Conservation (phyloP, 2,797 vertebrate genomes). For the Ptychadena robeensis region DNA sequence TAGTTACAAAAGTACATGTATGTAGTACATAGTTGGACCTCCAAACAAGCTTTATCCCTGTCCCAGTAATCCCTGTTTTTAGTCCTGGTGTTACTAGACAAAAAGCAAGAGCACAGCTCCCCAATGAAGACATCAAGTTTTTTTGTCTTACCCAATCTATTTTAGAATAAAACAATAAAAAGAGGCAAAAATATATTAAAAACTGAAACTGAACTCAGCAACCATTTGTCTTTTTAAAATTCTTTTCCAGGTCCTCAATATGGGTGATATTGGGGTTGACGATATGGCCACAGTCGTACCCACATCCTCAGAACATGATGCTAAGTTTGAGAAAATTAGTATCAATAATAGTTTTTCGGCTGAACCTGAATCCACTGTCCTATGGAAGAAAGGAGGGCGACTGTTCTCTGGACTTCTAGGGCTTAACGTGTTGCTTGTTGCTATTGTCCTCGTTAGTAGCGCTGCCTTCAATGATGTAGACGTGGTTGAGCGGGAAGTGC, state of each 20-base stretch:
- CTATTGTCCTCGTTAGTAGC: conserved; percentile 69
- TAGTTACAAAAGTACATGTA: too few species aligned
- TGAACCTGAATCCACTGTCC: not conserved
- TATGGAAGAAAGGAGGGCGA: conserved; percentile 62
- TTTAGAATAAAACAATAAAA: too few species aligned
- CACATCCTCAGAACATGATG: not conserved
- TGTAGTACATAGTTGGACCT: too few species aligned
- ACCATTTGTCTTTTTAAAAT: not conserved
- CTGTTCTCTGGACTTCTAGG: conserved; percentile 76
- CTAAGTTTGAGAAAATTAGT: conserved; percentile 42
- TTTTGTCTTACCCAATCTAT: too few species aligned
- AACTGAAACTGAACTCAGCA: not conserved
- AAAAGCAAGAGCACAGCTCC: too few species aligned
- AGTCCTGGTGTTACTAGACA: too few species aligned
- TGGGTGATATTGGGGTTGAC: conserved; percentile 19
- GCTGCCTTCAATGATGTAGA: conserved; percentile 64
- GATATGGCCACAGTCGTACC: not conserved
- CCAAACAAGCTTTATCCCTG: too few species aligned
- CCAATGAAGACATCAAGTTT: too few species aligned
- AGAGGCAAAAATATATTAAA: not conserved
- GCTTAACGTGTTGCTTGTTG: conserved; percentile 74
- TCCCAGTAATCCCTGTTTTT: too few species aligned
- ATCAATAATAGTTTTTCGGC: not conserved
- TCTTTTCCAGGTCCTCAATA: conserved; percentile 28
- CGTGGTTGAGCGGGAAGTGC: conserved; percentile 67